Base-by-base conservation (phyloP, 2,797 vertebrate genomes). In the Artibeus lituratus region DNA sequence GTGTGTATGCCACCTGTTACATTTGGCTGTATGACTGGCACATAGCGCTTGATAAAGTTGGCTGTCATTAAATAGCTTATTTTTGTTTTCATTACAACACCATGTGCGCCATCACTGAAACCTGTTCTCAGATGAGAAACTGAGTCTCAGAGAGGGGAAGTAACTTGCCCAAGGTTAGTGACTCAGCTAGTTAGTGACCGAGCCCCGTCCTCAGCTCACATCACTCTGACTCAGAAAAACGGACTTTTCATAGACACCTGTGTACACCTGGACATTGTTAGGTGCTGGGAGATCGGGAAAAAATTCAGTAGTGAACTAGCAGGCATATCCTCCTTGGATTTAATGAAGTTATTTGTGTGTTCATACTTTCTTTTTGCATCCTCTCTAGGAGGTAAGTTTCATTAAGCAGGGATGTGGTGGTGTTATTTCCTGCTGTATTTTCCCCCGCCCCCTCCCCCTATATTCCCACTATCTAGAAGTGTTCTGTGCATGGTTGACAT, bases 391-490 rank as follows among this genome's bases (percentile, higher is more conserved):
- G 21, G 0, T 93, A 51, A 65, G 57, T 87, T 84, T 39, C 21
- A 5, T 62, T 77, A 85, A 73, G 53, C 35, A 69, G 44, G 55
- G n/a, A 16, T 26, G 4, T 21, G 24, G 32, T 72, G 89, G 37
- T 77, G 39, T 86, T 69, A n/a, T 80, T 83, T 51, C n/a, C 42
- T 84, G 32, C 47, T 29, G 11, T 22, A 5, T 85, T 42, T 42
- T 42, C 39, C 39, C 21, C 21, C 32, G 44, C 55, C 19, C 5
- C 18, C 32, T 0, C 19, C 73, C 42, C 10, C 65, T 12, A 42
- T 35, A 22, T 35, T 35, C 35, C 22, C 18, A 51, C 82, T 78
- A 57, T 86, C 76, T 90, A 37, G 4, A 94, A 87, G 67, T 77
- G 37, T 76, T 44, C 39, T 49, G 55, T 44, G 32, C 35, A 7